Conservation (phyloP, 2,888 invertebrate genomes). For the Hirudinaria manillensis region DNA sequence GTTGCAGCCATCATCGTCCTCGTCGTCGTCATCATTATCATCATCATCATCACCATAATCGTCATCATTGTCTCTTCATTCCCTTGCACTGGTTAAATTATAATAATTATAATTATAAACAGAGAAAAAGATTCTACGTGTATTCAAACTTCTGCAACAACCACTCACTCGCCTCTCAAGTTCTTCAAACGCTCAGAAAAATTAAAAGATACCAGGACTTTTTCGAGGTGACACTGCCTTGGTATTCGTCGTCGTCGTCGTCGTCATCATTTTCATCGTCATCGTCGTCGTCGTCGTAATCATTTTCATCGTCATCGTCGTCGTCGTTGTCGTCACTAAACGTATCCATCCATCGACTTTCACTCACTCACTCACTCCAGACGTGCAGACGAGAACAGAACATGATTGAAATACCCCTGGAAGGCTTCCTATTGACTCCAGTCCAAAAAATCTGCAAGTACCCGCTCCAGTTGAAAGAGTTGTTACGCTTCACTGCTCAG, state of each 20-base stretch:
- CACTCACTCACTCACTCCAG: constrained; percentile 40
- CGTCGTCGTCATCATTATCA: too few relatives aligned
- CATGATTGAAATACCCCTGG: constrained; percentile 74
- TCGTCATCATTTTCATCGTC: too few relatives aligned
- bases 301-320: too few relatives aligned
- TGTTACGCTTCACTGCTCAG: constrained; percentile 65
- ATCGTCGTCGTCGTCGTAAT: too few relatives aligned
- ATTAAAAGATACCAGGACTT: constrained; percentile 67
- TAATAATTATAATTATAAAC: constrained; percentile 40
- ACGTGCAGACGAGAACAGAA: constrained; percentile 74
- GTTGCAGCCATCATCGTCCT: too few relatives aligned
- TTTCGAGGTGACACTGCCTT: constrained; percentile 60
- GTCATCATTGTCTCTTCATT: too few relatives aligned
- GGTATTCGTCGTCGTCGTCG: neutral
- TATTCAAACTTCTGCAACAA: constrained; percentile 84
- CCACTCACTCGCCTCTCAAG: constrained; percentile 71
- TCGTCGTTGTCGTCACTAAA: too few relatives aligned
- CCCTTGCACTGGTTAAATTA: too few relatives aligned
- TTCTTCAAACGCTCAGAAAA: constrained; percentile 66
- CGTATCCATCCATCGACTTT: too few relatives aligned
- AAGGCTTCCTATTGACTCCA: constrained; percentile 77
- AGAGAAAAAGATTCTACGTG: constrained; percentile 72
- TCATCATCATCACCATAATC: too few relatives aligned
- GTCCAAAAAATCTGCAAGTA: constrained; percentile 85
- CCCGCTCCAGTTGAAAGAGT: constrained; percentile 74